Percentiles rank a stretch among this genome's conserved stretches.
Conservation (phyloP, 2,797 vertebrate genomes). For the Halcyon chelicuti region DNA sequence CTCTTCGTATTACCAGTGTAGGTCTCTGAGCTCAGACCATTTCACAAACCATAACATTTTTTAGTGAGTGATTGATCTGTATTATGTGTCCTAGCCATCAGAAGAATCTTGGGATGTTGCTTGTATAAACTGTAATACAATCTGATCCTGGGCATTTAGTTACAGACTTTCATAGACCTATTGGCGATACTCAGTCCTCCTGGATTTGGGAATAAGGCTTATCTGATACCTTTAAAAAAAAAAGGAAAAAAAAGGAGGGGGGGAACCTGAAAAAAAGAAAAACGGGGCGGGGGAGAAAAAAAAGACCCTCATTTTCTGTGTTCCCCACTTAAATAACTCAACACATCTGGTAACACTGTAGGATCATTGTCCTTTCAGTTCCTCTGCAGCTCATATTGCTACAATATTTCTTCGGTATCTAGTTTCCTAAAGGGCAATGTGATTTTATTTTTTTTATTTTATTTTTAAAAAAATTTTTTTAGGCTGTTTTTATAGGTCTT, state of each 20-base stretch:
- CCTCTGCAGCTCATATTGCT: conserved; percentile 88
- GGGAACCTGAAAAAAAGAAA: conserved; percentile 43
- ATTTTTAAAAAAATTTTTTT: not conserved
- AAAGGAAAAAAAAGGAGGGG: not conserved
- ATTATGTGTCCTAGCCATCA: conserved; percentile 93
- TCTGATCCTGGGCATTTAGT: conserved; percentile 86
- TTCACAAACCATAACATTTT: conserved; percentile 87
- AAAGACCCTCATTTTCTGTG: conserved; percentile 83
- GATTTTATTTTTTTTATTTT: not conserved
- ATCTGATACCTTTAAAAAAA: conserved; percentile 93
- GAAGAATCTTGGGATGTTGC: conserved; percentile 93
- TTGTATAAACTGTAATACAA: conserved; percentile 97
- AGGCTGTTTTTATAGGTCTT: conserved; percentile 78
- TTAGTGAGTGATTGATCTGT: conserved; percentile 88
- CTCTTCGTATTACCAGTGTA: conserved; percentile 79
- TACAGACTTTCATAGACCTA: conserved; percentile 93
- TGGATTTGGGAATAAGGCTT: conserved; percentile 95
- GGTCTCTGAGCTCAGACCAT: conserved; percentile 80
- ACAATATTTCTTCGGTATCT: conserved; percentile 92
- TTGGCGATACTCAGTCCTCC: conserved; percentile 93
- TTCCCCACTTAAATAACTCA: conserved; percentile 91
- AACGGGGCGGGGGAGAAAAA: not conserved
- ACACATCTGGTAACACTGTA: conserved; percentile 98
- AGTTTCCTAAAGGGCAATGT: conserved; percentile 89
- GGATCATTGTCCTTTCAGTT: conserved; percentile 95